These are phyloP conservation scores for Adrianichthys oophorus DNA, from an alignment of 2,797 vertebrate species.

Conservation along the genomic window DNA sequence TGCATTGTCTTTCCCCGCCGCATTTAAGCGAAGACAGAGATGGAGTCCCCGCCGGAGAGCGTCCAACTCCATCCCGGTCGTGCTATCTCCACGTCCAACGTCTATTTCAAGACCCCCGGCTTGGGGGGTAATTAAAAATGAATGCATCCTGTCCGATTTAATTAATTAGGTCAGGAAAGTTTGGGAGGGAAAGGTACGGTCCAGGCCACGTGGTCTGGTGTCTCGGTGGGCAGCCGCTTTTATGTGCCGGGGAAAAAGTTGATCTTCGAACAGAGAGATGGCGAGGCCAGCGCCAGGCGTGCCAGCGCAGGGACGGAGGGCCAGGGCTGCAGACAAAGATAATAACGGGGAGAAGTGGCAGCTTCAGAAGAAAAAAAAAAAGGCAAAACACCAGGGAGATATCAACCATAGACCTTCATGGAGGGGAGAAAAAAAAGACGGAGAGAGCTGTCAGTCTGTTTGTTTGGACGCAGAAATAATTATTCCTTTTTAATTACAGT, in stretches of 20 bases:
- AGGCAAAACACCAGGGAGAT: conserved; percentile 60
- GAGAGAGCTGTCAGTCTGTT: conserved; percentile 71
- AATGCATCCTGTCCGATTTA: conserved; percentile 72
- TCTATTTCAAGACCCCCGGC: conserved; percentile 63
- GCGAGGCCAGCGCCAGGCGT: conserved; percentile 51
- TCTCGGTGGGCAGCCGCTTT: conserved; percentile 69
- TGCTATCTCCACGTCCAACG: conserved; percentile 42
- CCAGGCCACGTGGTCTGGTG: conserved; percentile 64
- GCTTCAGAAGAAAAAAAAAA: conserved; percentile 61
- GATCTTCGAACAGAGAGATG: conserved; percentile 66
- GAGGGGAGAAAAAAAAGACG: conserved; percentile 21
- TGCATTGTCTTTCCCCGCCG: conserved; percentile 49
- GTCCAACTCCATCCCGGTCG: conserved; percentile 34
- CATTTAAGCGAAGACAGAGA: conserved; percentile 55
- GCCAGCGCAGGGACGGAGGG: conserved; percentile 66
- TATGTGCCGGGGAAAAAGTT: conserved; percentile 65
- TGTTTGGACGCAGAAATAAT: conserved; percentile 79
- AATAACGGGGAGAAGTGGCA: conserved; percentile 70
- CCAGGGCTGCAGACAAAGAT: conserved; percentile 79
- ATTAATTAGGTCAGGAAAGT: conserved; percentile 80
- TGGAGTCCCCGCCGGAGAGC: conserved; percentile 32
- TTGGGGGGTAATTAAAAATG: conserved; percentile 68
- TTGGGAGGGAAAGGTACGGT: conserved; percentile 73
- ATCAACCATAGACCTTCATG: conserved; percentile 64
- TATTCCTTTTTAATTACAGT: conserved; percentile 81